Conservation (phyloP, 2,797 vertebrate genomes). For the Artibeus lituratus region DNA sequence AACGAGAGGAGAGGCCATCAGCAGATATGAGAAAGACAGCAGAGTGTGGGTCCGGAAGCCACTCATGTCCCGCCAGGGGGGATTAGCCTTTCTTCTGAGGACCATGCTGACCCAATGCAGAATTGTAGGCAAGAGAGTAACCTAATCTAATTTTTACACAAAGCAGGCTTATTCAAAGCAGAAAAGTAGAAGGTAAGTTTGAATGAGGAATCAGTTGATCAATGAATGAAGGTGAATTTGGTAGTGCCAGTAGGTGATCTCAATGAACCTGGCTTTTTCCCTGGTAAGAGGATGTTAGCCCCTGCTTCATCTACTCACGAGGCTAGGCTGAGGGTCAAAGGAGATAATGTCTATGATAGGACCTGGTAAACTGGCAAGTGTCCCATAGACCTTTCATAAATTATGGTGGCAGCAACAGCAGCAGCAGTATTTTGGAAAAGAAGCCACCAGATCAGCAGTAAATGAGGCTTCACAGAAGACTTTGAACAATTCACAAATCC, state of each 20-base stretch:
- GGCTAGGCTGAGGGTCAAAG: background rate
- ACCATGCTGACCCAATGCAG: background rate
- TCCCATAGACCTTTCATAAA: background rate
- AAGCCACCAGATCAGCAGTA: background rate
- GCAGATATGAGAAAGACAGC: background rate
- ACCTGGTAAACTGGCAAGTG: background rate
- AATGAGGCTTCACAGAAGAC: background rate
- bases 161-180: background rate
- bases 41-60: background rate
- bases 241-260: background rate
- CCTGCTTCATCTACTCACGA: background rate
- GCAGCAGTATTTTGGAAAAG: background rate
- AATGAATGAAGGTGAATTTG: background rate
- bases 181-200: background rate
- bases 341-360: background rate
- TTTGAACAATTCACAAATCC: background rate
- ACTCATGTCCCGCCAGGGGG: accelerated
- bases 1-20: background rate
- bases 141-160: background rate
- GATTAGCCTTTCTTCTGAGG: background rate
- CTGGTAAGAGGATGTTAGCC: background rate
- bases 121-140: background rate
- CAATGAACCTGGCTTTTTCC: background rate
- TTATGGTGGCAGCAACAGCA: background rate
- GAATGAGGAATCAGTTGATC: background rate